A percentile compares a stretch with the other conserved stretches of the same genome.
Evolutionary conservation across 35 echinoderm and acorn worm species (phyloP).

Genomic region (Strongylocentrotus purpuratus): DNA sequence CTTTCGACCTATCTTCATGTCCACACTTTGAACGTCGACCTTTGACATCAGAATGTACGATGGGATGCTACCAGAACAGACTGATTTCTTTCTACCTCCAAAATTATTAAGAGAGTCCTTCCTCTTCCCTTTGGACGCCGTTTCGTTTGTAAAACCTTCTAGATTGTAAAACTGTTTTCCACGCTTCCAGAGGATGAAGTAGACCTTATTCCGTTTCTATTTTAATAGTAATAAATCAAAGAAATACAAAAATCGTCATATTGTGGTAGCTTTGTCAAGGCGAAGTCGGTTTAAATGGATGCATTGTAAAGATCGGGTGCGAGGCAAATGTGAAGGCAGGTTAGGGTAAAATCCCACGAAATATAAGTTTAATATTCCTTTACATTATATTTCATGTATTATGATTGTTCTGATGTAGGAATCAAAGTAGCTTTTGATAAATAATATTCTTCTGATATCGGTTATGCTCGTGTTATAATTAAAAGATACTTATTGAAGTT

Average conservation of each 20-base stretch:
- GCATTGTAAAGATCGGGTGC: no score
- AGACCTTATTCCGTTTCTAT: not conserved
- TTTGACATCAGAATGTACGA: not conserved
- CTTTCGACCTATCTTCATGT: constrained; percentile 19
- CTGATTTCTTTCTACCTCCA: not conserved
- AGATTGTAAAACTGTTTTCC: not conserved
- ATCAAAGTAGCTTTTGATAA: no score
- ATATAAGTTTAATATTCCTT: no score
- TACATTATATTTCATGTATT: no score
- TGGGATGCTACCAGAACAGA: not conserved
- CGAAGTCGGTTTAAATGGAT: no score
- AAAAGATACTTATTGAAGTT: no score
- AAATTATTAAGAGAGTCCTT: not conserved
- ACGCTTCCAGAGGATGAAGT: not conserved
- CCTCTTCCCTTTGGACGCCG: not conserved
- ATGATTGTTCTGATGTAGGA: no score
- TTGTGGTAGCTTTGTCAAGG: not conserved
- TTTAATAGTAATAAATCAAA: not conserved
- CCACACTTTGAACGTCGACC: constrained; percentile 14
- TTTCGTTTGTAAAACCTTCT: not conserved
- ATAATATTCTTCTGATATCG: no score
- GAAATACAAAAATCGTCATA: not conserved
- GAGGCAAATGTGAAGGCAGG: no score
- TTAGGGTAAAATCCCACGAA: no score
- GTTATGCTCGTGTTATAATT: no score